A percentile compares a stretch with the other conserved stretches of the same genome.
Evolutionary conservation across 2,113 vertebrate genomes (phyloP).

Genomic region (Oreochromis aureus): DNA sequence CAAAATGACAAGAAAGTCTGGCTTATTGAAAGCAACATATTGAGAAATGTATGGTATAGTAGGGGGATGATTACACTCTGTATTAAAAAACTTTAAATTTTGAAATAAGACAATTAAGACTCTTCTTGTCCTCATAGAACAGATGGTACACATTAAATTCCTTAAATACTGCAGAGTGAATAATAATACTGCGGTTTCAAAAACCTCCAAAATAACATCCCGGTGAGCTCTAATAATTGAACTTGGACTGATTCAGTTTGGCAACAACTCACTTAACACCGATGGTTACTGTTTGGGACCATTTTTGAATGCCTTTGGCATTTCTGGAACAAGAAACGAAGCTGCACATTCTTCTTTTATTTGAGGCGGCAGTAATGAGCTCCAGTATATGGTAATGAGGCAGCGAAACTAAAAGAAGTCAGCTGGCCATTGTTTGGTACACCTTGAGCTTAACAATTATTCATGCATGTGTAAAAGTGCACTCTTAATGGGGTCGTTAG

Average conservation of each 20-base stretch:
- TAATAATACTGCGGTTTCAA: not conserved
- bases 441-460: conserved; percentile 2
- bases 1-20: not conserved
- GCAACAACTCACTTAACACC: not conserved
- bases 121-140: not conserved
- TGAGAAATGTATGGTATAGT: not conserved
- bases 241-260: not conserved
- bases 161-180: not conserved
- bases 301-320: not conserved
- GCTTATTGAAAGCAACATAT: not conserved
- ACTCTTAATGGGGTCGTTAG: not conserved
- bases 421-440: not conserved
- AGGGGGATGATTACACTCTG: not conserved
- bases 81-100: not conserved
- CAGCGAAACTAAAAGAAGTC: conserved; percentile 8
- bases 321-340: not conserved
- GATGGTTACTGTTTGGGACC: not conserved
- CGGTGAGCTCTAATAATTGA: not conserved
- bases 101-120: not conserved
- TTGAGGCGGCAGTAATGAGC: conserved; percentile 42
- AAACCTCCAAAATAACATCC: not conserved
- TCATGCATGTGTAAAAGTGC: not conserved
- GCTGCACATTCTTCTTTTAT: not conserved
- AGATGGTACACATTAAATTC: not conserved
- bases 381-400: conserved; percentile 22